These are phyloP conservation scores for Rachycentron canadum DNA, from an alignment of 2,797 vertebrate species.

Conservation along the genomic window DNA sequence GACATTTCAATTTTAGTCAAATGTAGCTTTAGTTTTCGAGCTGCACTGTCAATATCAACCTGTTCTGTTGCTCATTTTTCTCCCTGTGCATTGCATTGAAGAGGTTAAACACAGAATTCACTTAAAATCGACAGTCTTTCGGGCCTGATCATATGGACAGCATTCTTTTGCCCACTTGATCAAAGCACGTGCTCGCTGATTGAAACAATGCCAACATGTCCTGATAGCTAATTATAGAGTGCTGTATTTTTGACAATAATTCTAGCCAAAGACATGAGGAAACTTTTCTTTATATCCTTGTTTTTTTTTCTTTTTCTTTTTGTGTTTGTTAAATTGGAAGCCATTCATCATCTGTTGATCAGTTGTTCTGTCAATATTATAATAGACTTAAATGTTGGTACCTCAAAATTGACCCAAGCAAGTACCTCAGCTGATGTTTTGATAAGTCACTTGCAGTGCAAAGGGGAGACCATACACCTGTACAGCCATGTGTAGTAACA, in stretches of 20 bases:
- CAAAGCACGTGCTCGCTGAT: conserved; percentile 63
- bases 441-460: conserved; percentile 84
- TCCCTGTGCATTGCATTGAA: conserved; percentile 47
- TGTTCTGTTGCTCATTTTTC: conserved; percentile 31
- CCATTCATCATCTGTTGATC: conserved; percentile 80
- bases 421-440: conserved; percentile 89
- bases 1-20: conserved; percentile 75
- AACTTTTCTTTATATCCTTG: conserved; percentile 75
- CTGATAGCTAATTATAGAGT: conserved; percentile 77
- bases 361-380: conserved; percentile 85
- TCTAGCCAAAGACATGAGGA: conserved; percentile 94
- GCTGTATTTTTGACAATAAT: conserved; percentile 87
- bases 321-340: conserved; percentile 75
- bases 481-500: conserved; percentile 85
- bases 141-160: conserved; percentile 31
- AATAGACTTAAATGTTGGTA: conserved; percentile 84
- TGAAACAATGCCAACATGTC: conserved; percentile 67
- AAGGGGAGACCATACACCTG: conserved; percentile 78
- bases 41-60: conserved; percentile 24
- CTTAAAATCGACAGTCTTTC: conserved; percentile 15
- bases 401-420: conserved; percentile 89
- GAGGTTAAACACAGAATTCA: background rate
- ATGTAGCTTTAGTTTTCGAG: conserved; percentile 37
- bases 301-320: conserved; percentile 37
- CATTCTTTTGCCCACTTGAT: conserved; percentile 37